Base-by-base conservation (phyloP, 2,888 invertebrate species). In the Orgyia antiqua region DNA sequence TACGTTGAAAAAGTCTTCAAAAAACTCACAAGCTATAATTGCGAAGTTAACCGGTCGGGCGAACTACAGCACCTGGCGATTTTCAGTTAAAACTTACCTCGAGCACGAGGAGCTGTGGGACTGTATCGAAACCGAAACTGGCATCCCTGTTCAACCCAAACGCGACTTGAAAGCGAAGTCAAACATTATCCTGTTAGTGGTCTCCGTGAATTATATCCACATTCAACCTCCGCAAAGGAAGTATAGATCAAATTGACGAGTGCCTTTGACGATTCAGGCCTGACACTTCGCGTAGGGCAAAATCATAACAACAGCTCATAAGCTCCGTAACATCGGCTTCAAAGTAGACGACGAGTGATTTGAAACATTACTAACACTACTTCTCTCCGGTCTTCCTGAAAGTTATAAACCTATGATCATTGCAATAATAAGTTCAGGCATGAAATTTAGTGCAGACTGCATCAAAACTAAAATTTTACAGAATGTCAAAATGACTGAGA, bases 391-490 rank as follows among this genome's bases (percentile, higher is more conserved):
- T 4, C 19, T 19, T 7, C 19, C 19, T 19, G n/a, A 20, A 15
- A 4, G 6, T 15, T 15, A 15, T 15, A 15, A 15, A 15, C 15
- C 15, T 4, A 15, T 44, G 37, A 42, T 42, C 2, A 33, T 42
- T 3, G 44, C 31, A 5, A 13, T 44, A 0, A 37, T 42, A 19
- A 45, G 39, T 15, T 41, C 37, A 0, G 39, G 35, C 0, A 24
- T 35, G 24, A 29, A 29, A 10, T 26, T 30, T 13, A 29, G 13
- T 9, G 24, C 25, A 8, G 31, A 31, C 8, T 31, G 9, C 3
- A 8, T 30, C 2, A 24, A 30, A 24, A 3, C 24, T 0, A 30
- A 30, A 18, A 6, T 31, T 2, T 10, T 31, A 8, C 31, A 31
- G 8, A 25, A 31, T 12, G 25, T 31, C 1, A 19, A 31, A 13